Percentiles rank a stretch among this genome's conserved stretches.
Evolutionary conservation across 2,113 vertebrate species (phyloP).

Genomic region (Leptobrachium leishanense): DNA sequence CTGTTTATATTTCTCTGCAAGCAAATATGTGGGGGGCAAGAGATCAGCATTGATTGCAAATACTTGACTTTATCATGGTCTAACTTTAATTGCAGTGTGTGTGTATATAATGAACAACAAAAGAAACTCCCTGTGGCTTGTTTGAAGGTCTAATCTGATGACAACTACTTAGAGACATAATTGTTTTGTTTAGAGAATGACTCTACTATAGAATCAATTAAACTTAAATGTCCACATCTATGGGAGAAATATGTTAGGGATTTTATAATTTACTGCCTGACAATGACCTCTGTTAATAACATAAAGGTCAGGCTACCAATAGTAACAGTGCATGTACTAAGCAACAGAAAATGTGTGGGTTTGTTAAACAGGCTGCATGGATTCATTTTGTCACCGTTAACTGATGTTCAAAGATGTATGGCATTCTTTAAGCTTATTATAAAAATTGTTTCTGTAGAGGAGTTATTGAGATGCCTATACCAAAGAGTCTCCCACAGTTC

Average conservation of each 20-base stretch:
- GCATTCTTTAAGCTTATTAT: too few species aligned
- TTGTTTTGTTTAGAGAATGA: conserved; percentile 32
- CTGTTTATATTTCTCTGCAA: conserved; percentile 41
- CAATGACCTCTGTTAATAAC: conserved; percentile 11
- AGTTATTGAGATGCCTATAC: too few species aligned
- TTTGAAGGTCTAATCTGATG: conserved; percentile 19
- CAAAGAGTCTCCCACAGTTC: too few species aligned
- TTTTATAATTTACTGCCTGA: conserved; percentile 14
- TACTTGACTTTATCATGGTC: conserved; percentile 38
- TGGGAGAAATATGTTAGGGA: conserved; percentile 5
- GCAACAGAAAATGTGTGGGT: neutral
- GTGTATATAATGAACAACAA: conserved; percentile 41
- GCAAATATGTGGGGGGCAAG: conserved; percentile 44
- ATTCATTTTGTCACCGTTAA: neutral
- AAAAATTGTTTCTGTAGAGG: too few species aligned
- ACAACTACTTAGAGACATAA: conserved; percentile 30
- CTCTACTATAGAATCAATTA: conserved; percentile 22
- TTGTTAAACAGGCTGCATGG: neutral
- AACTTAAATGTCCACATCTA: conserved; percentile 22
- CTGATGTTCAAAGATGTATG: too few species aligned
- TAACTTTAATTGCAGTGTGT: conserved; percentile 37
- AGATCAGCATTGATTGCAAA: conserved; percentile 48
- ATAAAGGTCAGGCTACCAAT: conserved; percentile 20
- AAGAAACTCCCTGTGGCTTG: conserved; percentile 38
- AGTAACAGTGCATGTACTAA: neutral